Evolutionary conservation across 2,797 vertebrate genomes (phyloP), one percentile per base, ranked within the genome.

Genomic region (Stomatorhinus walkeri): DNA sequence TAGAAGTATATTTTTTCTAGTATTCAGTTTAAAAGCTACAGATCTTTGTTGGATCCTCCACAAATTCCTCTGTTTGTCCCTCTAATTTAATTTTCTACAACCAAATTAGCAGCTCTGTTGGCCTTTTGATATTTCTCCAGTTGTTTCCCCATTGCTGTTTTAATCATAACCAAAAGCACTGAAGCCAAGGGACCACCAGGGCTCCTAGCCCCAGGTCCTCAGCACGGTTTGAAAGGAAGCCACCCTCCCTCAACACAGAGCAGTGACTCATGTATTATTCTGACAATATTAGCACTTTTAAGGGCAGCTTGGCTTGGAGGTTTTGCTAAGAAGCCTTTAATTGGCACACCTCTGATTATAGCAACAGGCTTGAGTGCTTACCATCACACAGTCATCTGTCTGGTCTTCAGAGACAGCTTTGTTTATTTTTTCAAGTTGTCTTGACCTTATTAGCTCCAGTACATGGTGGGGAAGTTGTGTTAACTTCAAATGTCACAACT

Each of bases 11-110:
- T 85, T 48, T 85, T 68, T 85, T 68, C n/a, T 59, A 89, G 56
- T 32, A 59, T 32, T 16, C 16, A 32, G 28, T 52, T 81, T 51
- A 85, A 64, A 59, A 84, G 24, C 59, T 72, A 40, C 46, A 89
- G 83, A 22, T 22, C 14, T 89, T 89, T 59, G 48, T 68, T 89
- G 49, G 19, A 32, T 85, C 9, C 1, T 24, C 32, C 19, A 54
- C 48, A 87, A 28, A 40, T 28, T 56, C 61, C 40, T 22, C 56
- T 24, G n/a, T 51, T 56, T 89, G 22, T 88, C 88, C 24, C 83
- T 36, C 24, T 89, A 89, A 89, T 68, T 89, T 43, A 89, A 89
- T 89, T 89, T 88, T 43, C 83, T 32, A 51, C n/a, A 24, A 84
- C n/a, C 64, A 19, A 89, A 89, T 89, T 36, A 46, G 83, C 88